These are phyloP conservation scores for Rhinichthys osculus DNA, from an alignment of 2,797 vertebrate species.

Conservation along the genomic window DNA sequence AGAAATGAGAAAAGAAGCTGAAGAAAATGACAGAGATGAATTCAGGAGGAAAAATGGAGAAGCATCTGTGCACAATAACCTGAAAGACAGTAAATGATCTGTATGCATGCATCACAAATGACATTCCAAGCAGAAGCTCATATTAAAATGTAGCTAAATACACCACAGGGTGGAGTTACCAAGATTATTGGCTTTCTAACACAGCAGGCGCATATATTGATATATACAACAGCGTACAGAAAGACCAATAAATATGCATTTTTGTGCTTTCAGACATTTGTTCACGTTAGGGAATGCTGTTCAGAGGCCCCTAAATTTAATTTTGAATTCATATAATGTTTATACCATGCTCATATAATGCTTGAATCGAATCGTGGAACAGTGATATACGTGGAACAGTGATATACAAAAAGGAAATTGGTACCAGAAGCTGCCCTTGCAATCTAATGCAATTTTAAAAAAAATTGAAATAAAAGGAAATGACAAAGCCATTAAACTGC, in stretches of 20 bases:
- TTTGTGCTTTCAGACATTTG: constrained; percentile 20
- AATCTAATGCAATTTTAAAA: background rate
- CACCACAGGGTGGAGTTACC: background rate
- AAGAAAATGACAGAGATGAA: background rate
- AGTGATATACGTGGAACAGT: background rate
- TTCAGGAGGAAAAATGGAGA: background rate
- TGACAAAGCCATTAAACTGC: background rate
- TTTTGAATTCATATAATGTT: constrained; percentile 20
- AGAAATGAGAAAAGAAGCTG: constrained; percentile 2
- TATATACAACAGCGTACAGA: background rate
- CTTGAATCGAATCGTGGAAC: background rate
- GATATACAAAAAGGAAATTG: background rate
- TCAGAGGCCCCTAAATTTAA: constrained; percentile 1
- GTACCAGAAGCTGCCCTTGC: background rate
- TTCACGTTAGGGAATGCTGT: constrained; percentile 10
- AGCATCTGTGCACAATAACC: background rate
- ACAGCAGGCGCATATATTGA: background rate
- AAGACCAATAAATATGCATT: constrained; percentile 2
- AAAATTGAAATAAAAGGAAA: background rate
- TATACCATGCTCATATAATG: background rate
- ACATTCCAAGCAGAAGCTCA: background rate
- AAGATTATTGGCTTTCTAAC: constrained; percentile 23
- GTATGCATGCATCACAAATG: background rate
- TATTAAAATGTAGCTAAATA: constrained; percentile 32
- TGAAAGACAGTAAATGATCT: constrained; percentile 3